A percentile compares a stretch with the other conserved stretches of the same genome.
Evolutionary conservation across 2,797 vertebrate species (phyloP).

Genomic region (Erithacus rubecula): DNA sequence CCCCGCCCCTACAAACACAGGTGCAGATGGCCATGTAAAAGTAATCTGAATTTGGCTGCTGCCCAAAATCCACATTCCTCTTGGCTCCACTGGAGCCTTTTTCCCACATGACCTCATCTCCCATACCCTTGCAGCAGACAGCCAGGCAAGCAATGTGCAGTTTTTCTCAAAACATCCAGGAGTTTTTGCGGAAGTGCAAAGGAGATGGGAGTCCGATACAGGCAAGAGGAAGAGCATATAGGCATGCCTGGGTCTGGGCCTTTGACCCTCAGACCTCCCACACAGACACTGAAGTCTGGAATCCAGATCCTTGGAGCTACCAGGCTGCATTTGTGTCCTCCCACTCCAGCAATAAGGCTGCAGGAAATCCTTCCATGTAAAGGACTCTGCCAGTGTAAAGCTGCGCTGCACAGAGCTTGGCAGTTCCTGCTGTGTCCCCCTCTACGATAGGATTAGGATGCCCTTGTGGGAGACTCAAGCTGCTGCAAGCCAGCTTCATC

Average conservation of each 20-base stretch:
- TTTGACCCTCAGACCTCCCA: constrained; percentile 35
- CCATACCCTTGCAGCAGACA: background rate
- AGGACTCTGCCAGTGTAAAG: background rate
- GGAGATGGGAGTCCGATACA: background rate
- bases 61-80: constrained; percentile 52
- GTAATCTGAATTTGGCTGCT: constrained; percentile 55
- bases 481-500: background rate
- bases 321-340: background rate
- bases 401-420: background rate
- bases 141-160: background rate
- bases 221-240: background rate
- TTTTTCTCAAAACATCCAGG: constrained; percentile 42
- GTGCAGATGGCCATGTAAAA: constrained; percentile 64
- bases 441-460: background rate
- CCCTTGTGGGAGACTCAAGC: background rate
- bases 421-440: accelerated
- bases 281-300: background rate
- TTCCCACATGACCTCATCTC: constrained; percentile 67
- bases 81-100: constrained; percentile 2
- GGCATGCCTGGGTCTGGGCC: background rate
- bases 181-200: constrained; percentile 34
- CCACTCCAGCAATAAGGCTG: background rate
- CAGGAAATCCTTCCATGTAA: background rate
- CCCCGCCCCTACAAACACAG: constrained; percentile 39
- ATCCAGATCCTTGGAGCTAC: background rate